These are phyloP conservation scores for Oscheius onirici DNA, from an alignment of 2,888 invertebrate species.

Conservation along the genomic window DNA sequence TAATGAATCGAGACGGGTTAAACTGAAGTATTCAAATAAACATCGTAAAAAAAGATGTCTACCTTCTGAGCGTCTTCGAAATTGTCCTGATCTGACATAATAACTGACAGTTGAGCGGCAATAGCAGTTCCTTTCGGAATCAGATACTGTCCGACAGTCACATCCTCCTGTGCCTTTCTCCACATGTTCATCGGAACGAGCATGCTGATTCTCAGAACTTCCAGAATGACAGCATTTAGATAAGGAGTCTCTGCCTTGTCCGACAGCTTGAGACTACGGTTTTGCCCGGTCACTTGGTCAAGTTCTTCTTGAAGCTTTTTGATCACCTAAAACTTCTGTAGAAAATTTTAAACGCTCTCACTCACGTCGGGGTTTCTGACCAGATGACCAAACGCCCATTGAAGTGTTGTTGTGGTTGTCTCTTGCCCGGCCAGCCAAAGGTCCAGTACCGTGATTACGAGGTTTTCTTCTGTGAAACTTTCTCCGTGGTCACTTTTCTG, in stretches of 20 bases:
- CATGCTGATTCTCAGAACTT: neutral
- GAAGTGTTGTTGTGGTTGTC: slow-evolving; percentile 51
- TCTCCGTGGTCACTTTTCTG: slow-evolving; percentile 32
- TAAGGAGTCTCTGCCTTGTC: slow-evolving; percentile 40
- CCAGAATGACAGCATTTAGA: slow-evolving; percentile 34
- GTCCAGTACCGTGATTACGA: slow-evolving; percentile 36
- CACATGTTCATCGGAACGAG: slow-evolving; percentile 5
- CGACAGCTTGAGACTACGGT: slow-evolving; percentile 27
- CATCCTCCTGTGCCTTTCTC: neutral
- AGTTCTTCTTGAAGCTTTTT: slow-evolving; percentile 37
- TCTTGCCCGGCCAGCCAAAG: slow-evolving; percentile 59
- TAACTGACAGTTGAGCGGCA: neutral
- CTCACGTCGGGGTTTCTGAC: slow-evolving; percentile 39
- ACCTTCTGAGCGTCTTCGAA: slow-evolving; percentile 4
- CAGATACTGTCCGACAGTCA: neutral
- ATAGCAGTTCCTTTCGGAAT: slow-evolving; percentile 20
- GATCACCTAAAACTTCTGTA: slow-evolving; percentile 24
- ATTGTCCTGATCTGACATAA: neutral
- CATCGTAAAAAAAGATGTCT: too few relatives aligned
- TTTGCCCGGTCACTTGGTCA: slow-evolving; percentile 27
- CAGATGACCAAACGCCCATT: slow-evolving; percentile 48
- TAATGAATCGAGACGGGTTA: neutral
- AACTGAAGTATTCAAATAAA: too few relatives aligned
- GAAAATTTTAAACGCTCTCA: too few relatives aligned
- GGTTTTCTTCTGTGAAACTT: slow-evolving; percentile 12